Percentiles rank a stretch among this genome's conserved stretches.
phyloP scores from a whole-genome alignment of 2,888 invertebrate species.

The Lepidochrysops patricia region DNA sequence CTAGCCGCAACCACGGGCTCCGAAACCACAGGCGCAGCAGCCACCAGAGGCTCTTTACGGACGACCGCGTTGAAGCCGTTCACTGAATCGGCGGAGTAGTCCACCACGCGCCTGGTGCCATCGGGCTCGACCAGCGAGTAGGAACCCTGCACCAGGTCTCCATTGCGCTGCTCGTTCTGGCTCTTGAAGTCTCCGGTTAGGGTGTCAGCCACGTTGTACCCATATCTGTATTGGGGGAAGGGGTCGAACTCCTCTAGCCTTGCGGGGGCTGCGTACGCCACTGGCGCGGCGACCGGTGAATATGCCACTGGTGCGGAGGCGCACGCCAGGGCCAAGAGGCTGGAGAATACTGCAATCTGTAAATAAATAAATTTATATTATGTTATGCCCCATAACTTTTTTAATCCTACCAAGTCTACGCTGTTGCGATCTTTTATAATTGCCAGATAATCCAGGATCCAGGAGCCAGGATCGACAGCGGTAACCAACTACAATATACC shows the following conservation, averaged over 20 bases:
- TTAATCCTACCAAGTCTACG: too few species aligned
- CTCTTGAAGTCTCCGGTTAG: slow-evolving; percentile 65
- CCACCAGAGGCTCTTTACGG: slow-evolving; percentile 52
- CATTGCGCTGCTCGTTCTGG: slow-evolving; percentile 67
- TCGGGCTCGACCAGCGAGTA: slow-evolving; percentile 62
- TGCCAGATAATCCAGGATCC: too few species aligned
- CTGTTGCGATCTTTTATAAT: too few species aligned
- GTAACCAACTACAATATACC: too few species aligned
- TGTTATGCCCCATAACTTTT: too few species aligned
- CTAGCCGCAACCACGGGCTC: slow-evolving; percentile 42
- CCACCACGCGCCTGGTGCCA: slow-evolving; percentile 55
- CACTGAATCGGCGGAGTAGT: slow-evolving; percentile 55
- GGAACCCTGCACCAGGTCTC: slow-evolving; percentile 67
- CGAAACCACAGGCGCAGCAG: slow-evolving; percentile 47
- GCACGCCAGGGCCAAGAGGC: slow-evolving; percentile 47
- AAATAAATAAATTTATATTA: too few species aligned
- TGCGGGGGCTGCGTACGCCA: slow-evolving; percentile 37
- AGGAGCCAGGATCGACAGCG: too few species aligned
- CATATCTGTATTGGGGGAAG: slow-evolving; percentile 72
- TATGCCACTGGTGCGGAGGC: slow-evolving; percentile 56
- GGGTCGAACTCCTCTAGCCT: slow-evolving; percentile 67
- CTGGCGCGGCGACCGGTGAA: slow-evolving; percentile 40
- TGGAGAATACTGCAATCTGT: slow-evolving; percentile 60
- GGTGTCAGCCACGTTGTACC: slow-evolving; percentile 58
- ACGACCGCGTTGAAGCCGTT: slow-evolving; percentile 63